Base-by-base conservation (phyloP, 2,888 invertebrate species). In the Perizoma affinitatum region DNA sequence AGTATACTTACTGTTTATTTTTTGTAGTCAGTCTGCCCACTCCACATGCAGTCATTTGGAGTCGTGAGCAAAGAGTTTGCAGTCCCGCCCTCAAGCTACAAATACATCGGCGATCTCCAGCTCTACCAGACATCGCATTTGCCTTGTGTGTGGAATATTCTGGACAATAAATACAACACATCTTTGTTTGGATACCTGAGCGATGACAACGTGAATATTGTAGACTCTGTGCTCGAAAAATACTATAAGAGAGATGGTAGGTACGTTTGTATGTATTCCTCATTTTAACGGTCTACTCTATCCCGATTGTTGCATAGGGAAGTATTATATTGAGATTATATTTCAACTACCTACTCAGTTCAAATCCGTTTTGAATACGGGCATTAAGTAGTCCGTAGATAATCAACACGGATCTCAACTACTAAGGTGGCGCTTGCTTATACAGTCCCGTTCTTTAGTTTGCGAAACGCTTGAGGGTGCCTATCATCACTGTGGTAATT, bases 171-270 rank as follows among this genome's bases (percentile, higher is more conserved):
- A 74, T 95, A 93, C 74, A 94, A 95, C 84, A 80, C 67, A 50
- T 92, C 94, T 4, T 74, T 95, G 54, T 88, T 95, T 69, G 78
- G 85, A 48, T 69, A 83, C 52, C 73, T 76, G 35, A 85, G 88
- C 48, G 71, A 71, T 22, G 78, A 74, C 75, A 58, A 87, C 83
- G 70, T 85, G 70, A 76, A 94, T 88, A 74, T 87, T 81, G 62
- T 95, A 1, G 86, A 93, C 59, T 85, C 86, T 47, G 92, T 95
- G 57, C 79, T 96, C 56, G 80, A 86, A 49, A 83, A 88, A 59
- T 95, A 95, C 79, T 86, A 92, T 11, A 81, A 83, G 43, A 92
- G 95, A 86, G 94, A 95, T 80, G 88, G 95, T 95, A 90, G 69
- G 61, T 43, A 4, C 6, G 4, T n/a, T 47, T 54, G 45, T 52